phyloP scores from a whole-genome alignment of 2,113 vertebrate species.

The Salvelinus namaycush region DNA sequence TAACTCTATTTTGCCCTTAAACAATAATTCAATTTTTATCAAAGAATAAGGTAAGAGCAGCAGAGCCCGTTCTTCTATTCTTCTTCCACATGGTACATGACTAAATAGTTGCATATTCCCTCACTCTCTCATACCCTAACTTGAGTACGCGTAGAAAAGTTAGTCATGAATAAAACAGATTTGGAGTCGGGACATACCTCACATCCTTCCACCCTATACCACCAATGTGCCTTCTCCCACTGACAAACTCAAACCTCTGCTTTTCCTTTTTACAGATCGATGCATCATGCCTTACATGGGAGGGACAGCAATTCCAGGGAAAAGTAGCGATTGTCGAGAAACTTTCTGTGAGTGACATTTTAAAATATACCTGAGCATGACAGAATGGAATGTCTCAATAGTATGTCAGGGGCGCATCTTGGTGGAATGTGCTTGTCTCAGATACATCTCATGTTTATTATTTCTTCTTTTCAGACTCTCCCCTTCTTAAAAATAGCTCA shows the following conservation, averaged over 20 bases:
- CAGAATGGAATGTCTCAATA: too few relatives aligned
- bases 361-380: not conserved
- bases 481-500: slow-evolving; percentile 98
- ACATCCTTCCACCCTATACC: not conserved
- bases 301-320: slow-evolving; percentile 96
- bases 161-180: too few relatives aligned
- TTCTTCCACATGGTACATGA: too few relatives aligned
- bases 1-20: too few relatives aligned
- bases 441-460: not conserved
- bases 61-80: too few relatives aligned
- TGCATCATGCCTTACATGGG: slow-evolving; percentile 98
- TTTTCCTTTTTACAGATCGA: slow-evolving; percentile 80
- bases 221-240: not conserved
- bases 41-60: too few relatives aligned
- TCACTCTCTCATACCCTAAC: too few relatives aligned
- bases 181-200: too few relatives aligned
- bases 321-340: slow-evolving; percentile 97
- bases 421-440: not conserved
- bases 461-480: slow-evolving; percentile 79
- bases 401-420: not conserved
- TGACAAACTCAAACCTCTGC: not conserved
- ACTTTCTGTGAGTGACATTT: slow-evolving; percentile 82
- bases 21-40: too few relatives aligned
- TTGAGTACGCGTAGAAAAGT: too few relatives aligned
- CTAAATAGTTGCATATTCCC: too few relatives aligned